Evolutionary conservation across 2,113 vertebrate species (phyloP).

Genomic region (Python bivittatus): DNA sequence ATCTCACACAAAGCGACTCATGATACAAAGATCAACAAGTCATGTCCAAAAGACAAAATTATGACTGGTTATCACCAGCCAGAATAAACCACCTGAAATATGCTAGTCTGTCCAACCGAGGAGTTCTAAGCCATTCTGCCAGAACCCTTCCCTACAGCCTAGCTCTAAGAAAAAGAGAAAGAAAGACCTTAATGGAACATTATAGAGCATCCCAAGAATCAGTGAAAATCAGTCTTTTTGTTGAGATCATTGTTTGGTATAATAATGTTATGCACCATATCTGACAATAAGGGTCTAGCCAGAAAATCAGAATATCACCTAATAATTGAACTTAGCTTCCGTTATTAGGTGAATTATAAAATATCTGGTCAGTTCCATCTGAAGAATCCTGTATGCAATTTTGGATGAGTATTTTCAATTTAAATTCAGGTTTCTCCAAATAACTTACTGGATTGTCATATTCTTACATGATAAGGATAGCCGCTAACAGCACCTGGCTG

Average conservation of each 20-base stretch:
- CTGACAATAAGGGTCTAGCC: neutral
- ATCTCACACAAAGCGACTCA: too few species aligned
- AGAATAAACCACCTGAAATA: neutral
- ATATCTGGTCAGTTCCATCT: neutral
- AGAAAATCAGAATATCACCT: neutral
- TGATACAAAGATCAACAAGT: neutral
- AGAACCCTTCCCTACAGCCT: neutral
- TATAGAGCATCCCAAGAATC: neutral
- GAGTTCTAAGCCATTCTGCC: neutral
- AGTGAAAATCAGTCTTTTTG: neutral
- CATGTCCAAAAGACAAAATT: neutral
- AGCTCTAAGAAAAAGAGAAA: neutral
- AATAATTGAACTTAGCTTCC: neutral
- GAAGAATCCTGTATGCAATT: neutral
- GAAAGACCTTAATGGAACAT: neutral
- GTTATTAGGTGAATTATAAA: neutral
- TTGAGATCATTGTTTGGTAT: neutral
- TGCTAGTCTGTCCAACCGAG: neutral
- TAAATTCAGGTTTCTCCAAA: neutral
- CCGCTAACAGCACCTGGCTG: neutral
- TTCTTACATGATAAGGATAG: neutral
- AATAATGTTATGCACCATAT: neutral
- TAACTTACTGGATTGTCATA: neutral
- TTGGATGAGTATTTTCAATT: neutral
- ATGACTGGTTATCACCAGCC: neutral